Evolutionary conservation across 2,888 invertebrate species (phyloP).

Genomic region (Tipula vernalis): DNA sequence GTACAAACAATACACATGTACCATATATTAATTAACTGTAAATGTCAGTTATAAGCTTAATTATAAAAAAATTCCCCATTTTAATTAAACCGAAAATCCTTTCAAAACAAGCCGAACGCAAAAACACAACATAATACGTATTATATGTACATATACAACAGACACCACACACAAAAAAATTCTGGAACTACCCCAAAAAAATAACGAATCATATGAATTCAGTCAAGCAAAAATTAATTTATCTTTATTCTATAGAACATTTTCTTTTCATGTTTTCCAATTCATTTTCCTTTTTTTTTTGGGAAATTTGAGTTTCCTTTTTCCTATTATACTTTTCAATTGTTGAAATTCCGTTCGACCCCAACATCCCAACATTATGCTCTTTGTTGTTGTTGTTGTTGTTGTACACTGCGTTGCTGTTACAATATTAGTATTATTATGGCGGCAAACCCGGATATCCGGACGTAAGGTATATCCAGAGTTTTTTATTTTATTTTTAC

Average conservation of each 20-base stretch:
- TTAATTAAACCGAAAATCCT: not conserved
- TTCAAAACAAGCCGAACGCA: not conserved
- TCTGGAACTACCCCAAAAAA: not conserved
- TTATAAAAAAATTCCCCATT: not conserved
- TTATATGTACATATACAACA: too few relatives aligned
- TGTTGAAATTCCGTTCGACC: not conserved
- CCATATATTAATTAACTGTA: not conserved
- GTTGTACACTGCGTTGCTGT: not conserved
- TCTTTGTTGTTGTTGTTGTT: not conserved
- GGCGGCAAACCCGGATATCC: not conserved
- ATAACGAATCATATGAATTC: not conserved
- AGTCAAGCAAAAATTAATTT: not conserved
- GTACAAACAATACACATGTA: not conserved
- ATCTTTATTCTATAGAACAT: not conserved
- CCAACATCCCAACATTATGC: not conserved
- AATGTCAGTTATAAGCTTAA: not conserved
- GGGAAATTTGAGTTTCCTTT: not conserved
- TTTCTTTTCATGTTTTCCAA: not conserved
- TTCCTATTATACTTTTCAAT: not conserved
- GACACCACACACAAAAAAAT: not conserved
- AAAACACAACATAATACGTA: not conserved
- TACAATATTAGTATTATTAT: not conserved
- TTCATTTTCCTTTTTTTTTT: not conserved
- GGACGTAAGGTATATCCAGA: not conserved
- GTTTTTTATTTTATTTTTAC: not conserved